These are phyloP conservation scores for Cacoxenus indagator DNA, from an alignment of 2,888 invertebrate genomes.

Conservation along the genomic window DNA sequence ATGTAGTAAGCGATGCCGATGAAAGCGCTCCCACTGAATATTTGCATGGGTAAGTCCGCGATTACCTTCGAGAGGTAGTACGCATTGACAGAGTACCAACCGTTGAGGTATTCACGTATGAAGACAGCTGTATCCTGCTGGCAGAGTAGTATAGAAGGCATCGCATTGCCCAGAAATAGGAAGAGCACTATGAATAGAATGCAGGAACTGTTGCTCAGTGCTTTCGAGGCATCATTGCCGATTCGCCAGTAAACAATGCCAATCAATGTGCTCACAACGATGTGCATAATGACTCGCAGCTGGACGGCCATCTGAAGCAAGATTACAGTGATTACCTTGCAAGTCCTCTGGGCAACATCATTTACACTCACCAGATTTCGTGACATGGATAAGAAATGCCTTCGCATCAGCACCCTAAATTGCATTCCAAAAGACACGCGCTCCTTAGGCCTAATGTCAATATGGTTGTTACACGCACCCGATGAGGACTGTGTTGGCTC, in stretches of 20 bases:
- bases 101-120: slow-evolving; percentile 85
- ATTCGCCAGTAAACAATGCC: slow-evolving; percentile 87
- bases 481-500: neutral
- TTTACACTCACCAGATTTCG: slow-evolving; percentile 67
- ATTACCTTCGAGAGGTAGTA: slow-evolving; percentile 85
- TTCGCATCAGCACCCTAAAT: slow-evolving; percentile 72
- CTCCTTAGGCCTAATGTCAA: slow-evolving; percentile 49
- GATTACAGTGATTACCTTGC: neutral
- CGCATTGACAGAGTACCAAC: slow-evolving; percentile 87
- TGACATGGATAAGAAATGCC: slow-evolving; percentile 70
- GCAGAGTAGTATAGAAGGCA: slow-evolving; percentile 88
- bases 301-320: slow-evolving; percentile 69
- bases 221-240: slow-evolving; percentile 85
- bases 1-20: slow-evolving; percentile 82
- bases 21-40: slow-evolving; percentile 82
- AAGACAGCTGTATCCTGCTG: slow-evolving; percentile 85
- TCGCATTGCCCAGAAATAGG: slow-evolving; percentile 92
- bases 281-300: slow-evolving; percentile 82
- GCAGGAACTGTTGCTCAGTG: slow-evolving; percentile 87
- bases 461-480: neutral
- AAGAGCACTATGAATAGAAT: slow-evolving; percentile 92
- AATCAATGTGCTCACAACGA: slow-evolving; percentile 83
- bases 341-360: neutral
- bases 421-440: slow-evolving; percentile 68
- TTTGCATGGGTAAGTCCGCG: slow-evolving; percentile 84